Percentiles rank a stretch among this genome's conserved stretches.
Evolutionary conservation across 2,888 invertebrate species (phyloP).

Genomic region (Sminthurinus aureus): DNA sequence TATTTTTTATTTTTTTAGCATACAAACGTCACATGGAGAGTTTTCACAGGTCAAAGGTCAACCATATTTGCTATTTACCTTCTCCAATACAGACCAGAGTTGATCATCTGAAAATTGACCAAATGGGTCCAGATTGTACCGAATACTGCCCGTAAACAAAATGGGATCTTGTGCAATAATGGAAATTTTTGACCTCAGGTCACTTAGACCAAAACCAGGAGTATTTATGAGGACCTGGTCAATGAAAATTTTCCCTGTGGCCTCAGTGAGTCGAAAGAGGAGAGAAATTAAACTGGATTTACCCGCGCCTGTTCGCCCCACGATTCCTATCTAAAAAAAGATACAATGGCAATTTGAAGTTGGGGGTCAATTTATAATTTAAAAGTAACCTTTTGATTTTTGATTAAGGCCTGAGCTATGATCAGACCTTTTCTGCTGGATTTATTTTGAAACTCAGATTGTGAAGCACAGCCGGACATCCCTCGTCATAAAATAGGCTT

Average conservation of each 20-base stretch:
- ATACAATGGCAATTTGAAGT: too few species aligned
- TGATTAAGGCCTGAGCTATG: too few species aligned
- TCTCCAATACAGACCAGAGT: slow-evolving; percentile 44
- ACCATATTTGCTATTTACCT: slow-evolving; percentile 64
- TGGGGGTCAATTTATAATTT: too few species aligned
- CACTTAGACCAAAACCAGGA: slow-evolving; percentile 66
- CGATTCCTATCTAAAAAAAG: slow-evolving; percentile 42
- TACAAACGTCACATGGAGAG: too few species aligned
- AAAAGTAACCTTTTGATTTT: too few species aligned
- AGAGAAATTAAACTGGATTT: slow-evolving; percentile 89
- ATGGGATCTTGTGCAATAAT: slow-evolving; percentile 89
- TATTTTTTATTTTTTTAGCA: too few species aligned
- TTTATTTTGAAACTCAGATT: slow-evolving; percentile 20
- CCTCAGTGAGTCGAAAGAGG: slow-evolving; percentile 89
- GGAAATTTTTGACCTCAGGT: slow-evolving; percentile 80
- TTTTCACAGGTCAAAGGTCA: too few species aligned
- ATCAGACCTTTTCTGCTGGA: slow-evolving; percentile 17
- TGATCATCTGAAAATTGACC: slow-evolving; percentile 41
- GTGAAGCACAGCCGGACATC: slow-evolving; percentile 23
- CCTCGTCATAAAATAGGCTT: slow-evolving; percentile 23
- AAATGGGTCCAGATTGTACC: slow-evolving; percentile 50
- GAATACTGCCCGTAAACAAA: slow-evolving; percentile 65
- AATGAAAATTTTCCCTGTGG: slow-evolving; percentile 82
- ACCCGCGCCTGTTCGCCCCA: slow-evolving; percentile 82
- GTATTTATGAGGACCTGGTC: slow-evolving; percentile 73